Base-by-base conservation (phyloP, 2,888 invertebrate species). In the Scaptomyza tumidula region DNA sequence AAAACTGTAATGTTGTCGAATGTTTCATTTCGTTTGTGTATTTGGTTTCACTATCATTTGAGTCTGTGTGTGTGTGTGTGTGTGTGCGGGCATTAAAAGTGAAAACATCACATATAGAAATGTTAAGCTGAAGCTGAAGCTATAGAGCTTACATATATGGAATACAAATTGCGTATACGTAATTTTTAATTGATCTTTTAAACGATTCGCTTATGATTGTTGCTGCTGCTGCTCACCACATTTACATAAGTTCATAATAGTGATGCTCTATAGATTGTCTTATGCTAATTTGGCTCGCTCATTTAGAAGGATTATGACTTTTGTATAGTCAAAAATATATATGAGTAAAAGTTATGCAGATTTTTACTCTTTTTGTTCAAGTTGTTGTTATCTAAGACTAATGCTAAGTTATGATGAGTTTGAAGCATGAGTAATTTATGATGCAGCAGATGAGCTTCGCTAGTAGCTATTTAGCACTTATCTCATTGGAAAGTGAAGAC, bases 131-230 rank as follows among this genome's bases (percentile, higher is more conserved):
- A n/a, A 46, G 46, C 46, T 46, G 35, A 35, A 10, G 50, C 31
- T 54, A 45, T 33, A 6, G 46, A 59, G 49, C 60, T 10, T 2
- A 24, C 24, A 24, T 24, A 24, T 24, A 24, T 24, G 53, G 86
- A 70, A 84, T 84, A 84, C 83, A 88, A 88, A 84, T 88, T 86
- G 66, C 83, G 88, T 84, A 84, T 84, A 84, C 86, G 83, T 84
- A 87, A 84, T 88, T 85, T 16, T 84, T 85, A 87, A 87, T 84
- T 84, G 86, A 79, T 75, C 78, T 66, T 59, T 80, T 70, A 87
- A 70, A 62, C 76, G 82, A 69, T 76, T 86, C 66, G 67, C 70
- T 72, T 75, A 66, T 66, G 39, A 39, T 39, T 39, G 39, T 39
- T 10, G 39, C 14, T 76, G 71, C 14, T 76, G 71, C 48, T 24